These are phyloP conservation scores for Cabera pusaria DNA, from an alignment of 2,888 invertebrate species.

Conservation along the genomic window DNA sequence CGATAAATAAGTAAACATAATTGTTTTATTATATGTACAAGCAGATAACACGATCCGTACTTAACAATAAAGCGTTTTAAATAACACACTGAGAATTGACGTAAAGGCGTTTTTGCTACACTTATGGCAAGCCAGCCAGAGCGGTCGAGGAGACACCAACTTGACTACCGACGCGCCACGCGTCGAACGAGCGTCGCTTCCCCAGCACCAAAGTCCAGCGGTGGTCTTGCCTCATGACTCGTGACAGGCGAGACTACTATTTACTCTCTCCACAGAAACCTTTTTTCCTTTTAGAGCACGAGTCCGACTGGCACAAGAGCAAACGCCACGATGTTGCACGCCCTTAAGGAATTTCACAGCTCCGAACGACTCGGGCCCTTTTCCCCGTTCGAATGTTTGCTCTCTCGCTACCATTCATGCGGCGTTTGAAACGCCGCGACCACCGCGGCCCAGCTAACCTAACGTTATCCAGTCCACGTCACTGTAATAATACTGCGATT, in stretches of 20 bases:
- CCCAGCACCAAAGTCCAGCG: constrained; percentile 58
- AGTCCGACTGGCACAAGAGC: constrained; percentile 74
- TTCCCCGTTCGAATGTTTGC: constrained; percentile 76
- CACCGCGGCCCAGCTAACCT: constrained; percentile 70
- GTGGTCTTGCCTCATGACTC: constrained; percentile 75
- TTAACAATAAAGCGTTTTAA: constrained; percentile 80
- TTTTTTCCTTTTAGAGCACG: constrained; percentile 81
- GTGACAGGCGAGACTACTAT: constrained; percentile 75
- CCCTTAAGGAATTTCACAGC: constrained; percentile 81
- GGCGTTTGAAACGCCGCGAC: constrained; percentile 72
- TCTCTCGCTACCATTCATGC: constrained; percentile 78
- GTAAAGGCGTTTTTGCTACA: constrained; percentile 79
- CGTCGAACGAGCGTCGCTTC: constrained; percentile 29
- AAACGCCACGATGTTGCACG: constrained; percentile 80
- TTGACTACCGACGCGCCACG: constrained; percentile 23
- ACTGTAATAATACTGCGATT: constrained; percentile 83
- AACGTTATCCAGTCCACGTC: constrained; percentile 80
- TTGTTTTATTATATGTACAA: constrained; percentile 79
- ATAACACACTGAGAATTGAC: constrained; percentile 84
- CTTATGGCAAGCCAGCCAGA: constrained; percentile 71
- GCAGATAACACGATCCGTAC: constrained; percentile 78
- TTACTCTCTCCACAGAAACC: constrained; percentile 75
- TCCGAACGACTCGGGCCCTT: constrained; percentile 66
- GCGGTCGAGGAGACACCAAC: constrained; percentile 48
- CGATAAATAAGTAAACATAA: constrained; percentile 82